phyloP scores from a whole-genome alignment of 64 coral and sea anemone species.

The Astreopora myriophthalma region DNA sequence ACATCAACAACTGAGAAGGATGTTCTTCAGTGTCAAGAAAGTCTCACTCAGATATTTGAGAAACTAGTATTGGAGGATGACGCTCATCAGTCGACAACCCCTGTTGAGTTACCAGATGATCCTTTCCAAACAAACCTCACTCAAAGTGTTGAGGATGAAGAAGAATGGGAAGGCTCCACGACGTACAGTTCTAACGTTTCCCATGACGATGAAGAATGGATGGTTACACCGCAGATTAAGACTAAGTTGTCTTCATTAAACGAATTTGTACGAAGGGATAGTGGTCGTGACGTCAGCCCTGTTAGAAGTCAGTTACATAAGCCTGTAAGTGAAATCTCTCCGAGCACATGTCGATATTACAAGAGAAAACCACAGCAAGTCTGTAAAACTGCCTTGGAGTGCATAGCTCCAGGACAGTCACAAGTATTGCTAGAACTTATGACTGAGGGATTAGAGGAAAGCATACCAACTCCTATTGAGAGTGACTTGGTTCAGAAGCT shows the following conservation, averaged over 20 bases:
- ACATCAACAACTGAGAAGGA: no score
- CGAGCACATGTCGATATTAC: slow-evolving; percentile 48
- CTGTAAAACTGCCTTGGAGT: slow-evolving; percentile 20
- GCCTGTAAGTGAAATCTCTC: slow-evolving; percentile 11
- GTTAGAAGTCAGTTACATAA: slow-evolving; percentile 33
- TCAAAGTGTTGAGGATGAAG: no score
- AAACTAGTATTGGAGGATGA: no score
- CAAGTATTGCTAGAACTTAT: not conserved
- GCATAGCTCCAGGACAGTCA: slow-evolving; percentile 62
- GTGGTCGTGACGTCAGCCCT: slow-evolving; percentile 31
- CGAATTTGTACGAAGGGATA: not conserved
- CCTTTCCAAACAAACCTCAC: no score
- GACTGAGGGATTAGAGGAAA: not conserved
- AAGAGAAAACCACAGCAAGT: slow-evolving; percentile 52
- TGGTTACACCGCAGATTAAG: slow-evolving; percentile 28
- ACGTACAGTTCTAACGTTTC: not conserved
- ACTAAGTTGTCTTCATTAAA: slow-evolving; percentile 32
- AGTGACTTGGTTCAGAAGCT: not conserved
- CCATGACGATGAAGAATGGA: slow-evolving; percentile 27
- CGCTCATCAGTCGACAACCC: no score
- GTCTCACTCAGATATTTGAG: no score
- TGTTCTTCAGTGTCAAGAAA: no score
- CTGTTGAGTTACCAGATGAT: no score
- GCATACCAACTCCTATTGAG: not conserved
- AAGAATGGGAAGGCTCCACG: no score